These are phyloP conservation scores for Mesitornis unicolor DNA, from an alignment of 2,113 vertebrate genomes.

Conservation along the genomic window DNA sequence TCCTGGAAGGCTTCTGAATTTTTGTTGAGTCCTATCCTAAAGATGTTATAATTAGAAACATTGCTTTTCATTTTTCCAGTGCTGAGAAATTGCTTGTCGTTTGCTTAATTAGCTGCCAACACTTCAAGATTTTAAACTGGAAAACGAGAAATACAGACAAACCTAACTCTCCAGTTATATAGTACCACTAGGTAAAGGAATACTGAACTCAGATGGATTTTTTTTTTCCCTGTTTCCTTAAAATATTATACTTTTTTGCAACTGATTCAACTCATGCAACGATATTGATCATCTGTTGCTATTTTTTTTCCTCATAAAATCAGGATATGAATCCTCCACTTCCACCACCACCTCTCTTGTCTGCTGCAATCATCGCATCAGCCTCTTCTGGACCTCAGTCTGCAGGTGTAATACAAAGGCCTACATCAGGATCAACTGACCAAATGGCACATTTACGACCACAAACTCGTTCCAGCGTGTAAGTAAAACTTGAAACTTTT, in stretches of 20 bases:
- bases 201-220: background rate
- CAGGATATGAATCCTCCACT: conserved; percentile 79
- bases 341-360: conserved; percentile 89
- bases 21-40: background rate
- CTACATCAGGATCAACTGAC: conserved; percentile 78
- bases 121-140: background rate
- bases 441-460: conserved; percentile 80
- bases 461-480: conserved; percentile 92
- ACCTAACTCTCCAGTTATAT: background rate
- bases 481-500: conserved; percentile 70
- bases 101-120: conserved; percentile 27
- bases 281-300: background rate
- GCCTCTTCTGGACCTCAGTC: conserved; percentile 70
- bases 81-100: conserved; percentile 2
- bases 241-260: background rate
- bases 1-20: conserved; percentile 19
- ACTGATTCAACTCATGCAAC: background rate
- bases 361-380: conserved; percentile 76
- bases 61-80: background rate
- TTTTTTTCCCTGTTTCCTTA: background rate
- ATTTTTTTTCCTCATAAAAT: background rate
- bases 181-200: background rate
- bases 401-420: conserved; percentile 79
- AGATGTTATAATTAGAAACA: conserved; percentile 26
- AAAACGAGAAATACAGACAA: background rate